Base-by-base conservation (phyloP, 2,113 vertebrate species). In the Datnioides undecimradiatus region DNA sequence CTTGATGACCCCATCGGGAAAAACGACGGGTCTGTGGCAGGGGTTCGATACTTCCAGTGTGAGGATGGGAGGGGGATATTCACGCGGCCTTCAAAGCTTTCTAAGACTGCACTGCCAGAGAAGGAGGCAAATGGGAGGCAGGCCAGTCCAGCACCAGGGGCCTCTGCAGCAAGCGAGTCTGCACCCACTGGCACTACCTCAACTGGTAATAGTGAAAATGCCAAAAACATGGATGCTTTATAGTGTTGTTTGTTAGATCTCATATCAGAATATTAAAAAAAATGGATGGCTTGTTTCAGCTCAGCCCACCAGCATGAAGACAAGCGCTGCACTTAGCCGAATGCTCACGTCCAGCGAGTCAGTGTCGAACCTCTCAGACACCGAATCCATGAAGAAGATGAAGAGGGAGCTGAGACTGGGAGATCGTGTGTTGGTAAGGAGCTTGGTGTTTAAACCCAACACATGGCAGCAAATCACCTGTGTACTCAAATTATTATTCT, bases 1-100 rank as follows among this genome's bases (percentile, higher is more conserved):
- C 86, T 99, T 77, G 97, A 99, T 0, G 97, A 99, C 72, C 83
- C 96, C 0, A 99, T 98, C 1, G 98, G 97, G 17, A 99, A 99
- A 92, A 99, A 99, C 0, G 97, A 99, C 0, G 98, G 98, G 2
- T 97, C 97, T 0, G 98, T 99, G 89, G 95, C 97, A 0, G 97
- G 97, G 11, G 94, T 99, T 11, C 94, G 96, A 1, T 99, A 99
- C 82, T 99, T 99, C 91, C 96, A 97, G 90, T 99, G 98, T 3
- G 96, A 98, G 17, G 96, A 97, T 38, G 87, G 96, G 23, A 94
- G 93, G 76, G 98, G 98, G 12, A 98, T 99, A 43, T 99, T 99
- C 87, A 99, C 97, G 0, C 93, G 97, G 23, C 97, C 98, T 0
- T 99, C 98, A 1, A 99, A 99, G 86, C 82, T 99, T 2, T 94